These are phyloP conservation scores for Agriopis aurantiaria DNA, from an alignment of 2,888 invertebrate species.

Conservation along the genomic window DNA sequence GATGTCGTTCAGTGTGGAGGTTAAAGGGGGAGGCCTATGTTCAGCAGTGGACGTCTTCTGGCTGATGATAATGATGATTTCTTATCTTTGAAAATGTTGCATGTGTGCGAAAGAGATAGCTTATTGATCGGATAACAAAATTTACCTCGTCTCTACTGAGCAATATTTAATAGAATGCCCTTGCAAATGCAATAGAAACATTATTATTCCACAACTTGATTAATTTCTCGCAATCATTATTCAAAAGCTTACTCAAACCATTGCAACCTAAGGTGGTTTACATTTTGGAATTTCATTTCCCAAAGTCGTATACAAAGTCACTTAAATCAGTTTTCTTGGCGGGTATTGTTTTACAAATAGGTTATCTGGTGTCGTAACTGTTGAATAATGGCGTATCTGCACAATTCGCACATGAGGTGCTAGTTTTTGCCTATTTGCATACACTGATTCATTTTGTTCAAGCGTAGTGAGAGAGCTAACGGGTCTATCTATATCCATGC, in stretches of 20 bases:
- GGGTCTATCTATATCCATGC: background rate
- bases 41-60: too few species aligned
- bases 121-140: too few species aligned
- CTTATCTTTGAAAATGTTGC: too few species aligned
- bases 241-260: background rate
- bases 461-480: constrained; percentile 15
- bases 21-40: too few species aligned
- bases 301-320: background rate
- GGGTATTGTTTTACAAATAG: constrained; percentile 25
- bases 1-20: too few species aligned
- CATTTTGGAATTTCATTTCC: background rate
- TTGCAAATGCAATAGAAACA: background rate
- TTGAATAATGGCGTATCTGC: constrained; percentile 25
- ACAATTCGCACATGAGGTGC: constrained; percentile 22
- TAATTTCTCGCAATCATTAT: background rate
- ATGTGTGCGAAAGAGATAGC: too few species aligned
- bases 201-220: background rate
- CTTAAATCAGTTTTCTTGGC: constrained; percentile 7
- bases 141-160: too few species aligned
- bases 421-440: constrained; percentile 35
- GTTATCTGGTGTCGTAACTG: constrained; percentile 21
- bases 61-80: too few species aligned
- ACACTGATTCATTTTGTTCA: constrained; percentile 26
- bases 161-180: too few species aligned
- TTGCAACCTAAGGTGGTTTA: background rate